Base-by-base conservation (phyloP, 1,140 invertebrate species). In the Drosophila obscura region DNA sequence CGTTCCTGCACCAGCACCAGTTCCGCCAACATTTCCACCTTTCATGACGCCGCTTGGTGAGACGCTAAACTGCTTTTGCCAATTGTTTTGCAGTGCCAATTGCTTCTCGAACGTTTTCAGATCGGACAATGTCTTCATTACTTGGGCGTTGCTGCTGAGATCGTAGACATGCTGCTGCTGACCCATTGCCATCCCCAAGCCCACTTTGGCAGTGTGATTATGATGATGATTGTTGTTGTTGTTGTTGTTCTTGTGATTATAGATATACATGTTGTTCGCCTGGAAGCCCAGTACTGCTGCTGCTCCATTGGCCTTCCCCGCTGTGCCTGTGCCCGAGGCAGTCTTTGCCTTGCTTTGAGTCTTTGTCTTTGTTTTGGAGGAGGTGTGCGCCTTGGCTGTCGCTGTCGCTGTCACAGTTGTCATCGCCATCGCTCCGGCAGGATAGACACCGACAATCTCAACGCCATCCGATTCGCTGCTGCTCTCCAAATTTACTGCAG, bases 401-500 rank as follows among this genome's bases (percentile, higher is more conserved):
- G 63, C 35, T 39, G 31, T 66, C 22, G 63, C 35, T 39, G 35
- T 13, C 11, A 39, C 11, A 11, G 35, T 39, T 39, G 35, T 3
- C 35, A 35, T 35, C 35, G 35, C 35, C 35, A 39, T 13, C 11
- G 31, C 15, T 50, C 56, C 35, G 52, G 89, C 84, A 6, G 85
- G 78, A 71, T 61, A 90, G 7, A 89, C 69, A 9, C 91, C 81
- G 13, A 92, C 84, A 45, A 92, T 77, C 56, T 92, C 91, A 8
- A 92, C 91, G 24, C 85, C 83, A 55, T 92, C 91, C 0, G 90
- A 91, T 15, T 91, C 90, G 31, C 89, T 89, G 53, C 87, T 87
- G 50, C 90, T 92, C 26, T 90, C 87, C 24, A 39, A 39, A 13
- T 80, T 78, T 13, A 26, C 31, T 15, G 28, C 8, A 16, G 24